Evolutionary conservation across 64 coral and sea anemone genomes (phyloP).

Genomic region (Astreopora myriophthalma): DNA sequence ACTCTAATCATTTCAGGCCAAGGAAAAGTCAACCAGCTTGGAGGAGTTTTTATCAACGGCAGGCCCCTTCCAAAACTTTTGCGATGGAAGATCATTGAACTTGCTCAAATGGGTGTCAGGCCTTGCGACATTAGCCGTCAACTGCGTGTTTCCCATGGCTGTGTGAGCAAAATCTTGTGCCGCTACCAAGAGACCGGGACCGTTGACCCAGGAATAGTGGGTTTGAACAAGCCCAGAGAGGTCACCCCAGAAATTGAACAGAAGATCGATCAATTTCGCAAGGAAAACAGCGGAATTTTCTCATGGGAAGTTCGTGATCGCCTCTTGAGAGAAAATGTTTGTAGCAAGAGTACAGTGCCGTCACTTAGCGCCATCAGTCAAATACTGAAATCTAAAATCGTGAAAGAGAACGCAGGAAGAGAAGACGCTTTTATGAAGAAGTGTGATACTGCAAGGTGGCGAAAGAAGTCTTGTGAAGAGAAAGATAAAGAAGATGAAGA

Average conservation of each 20-base stretch:
- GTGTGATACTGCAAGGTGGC: slow-evolving; percentile 21
- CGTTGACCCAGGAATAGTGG: slow-evolving; percentile 84
- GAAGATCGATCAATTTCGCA: slow-evolving; percentile 72
- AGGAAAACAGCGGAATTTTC: slow-evolving; percentile 54
- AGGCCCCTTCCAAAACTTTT: slow-evolving; percentile 84
- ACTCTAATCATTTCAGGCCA: slow-evolving; percentile 45
- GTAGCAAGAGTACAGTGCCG: slow-evolving; percentile 49
- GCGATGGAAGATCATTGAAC: slow-evolving; percentile 79
- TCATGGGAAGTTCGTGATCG: slow-evolving; percentile 73
- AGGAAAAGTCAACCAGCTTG: slow-evolving; percentile 89
- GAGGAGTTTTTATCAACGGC: slow-evolving; percentile 92
- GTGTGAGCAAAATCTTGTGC: slow-evolving; percentile 91
- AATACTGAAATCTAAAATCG: slow-evolving; percentile 57
- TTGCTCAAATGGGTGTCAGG: slow-evolving; percentile 83
- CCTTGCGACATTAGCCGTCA: slow-evolving; percentile 90
- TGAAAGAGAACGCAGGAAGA: slow-evolving; percentile 21
- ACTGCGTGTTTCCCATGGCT: slow-evolving; percentile 88
- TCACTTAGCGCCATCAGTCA: slow-evolving; percentile 70
- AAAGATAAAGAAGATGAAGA: not conserved
- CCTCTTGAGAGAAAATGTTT: slow-evolving; percentile 52
- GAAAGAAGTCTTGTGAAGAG: slow-evolving; percentile 22
- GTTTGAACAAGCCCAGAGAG: slow-evolving; percentile 56
- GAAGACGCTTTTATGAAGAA: slow-evolving; percentile 10
- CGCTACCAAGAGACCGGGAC: slow-evolving; percentile 92
- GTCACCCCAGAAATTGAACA: slow-evolving; percentile 68